Base-by-base conservation (phyloP, 1,140 invertebrate species). In the Camponotus pennsylvanicus region DNA sequence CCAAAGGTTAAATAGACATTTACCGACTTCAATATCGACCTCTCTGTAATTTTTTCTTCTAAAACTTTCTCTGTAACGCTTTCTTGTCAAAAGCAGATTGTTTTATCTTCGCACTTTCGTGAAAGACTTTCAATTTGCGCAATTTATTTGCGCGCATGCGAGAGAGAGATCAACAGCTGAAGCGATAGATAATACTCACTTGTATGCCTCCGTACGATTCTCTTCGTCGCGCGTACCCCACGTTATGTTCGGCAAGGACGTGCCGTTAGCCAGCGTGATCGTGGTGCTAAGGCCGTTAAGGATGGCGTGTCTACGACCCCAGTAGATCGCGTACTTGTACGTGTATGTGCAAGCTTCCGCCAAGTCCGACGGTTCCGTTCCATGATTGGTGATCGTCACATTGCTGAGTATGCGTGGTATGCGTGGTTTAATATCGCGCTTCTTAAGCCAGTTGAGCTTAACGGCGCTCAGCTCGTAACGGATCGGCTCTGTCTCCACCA, bases 291-390 rank as follows among this genome's bases (percentile, higher is more conserved):
- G 93, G 1, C 97, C 97, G 76, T 96, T 97, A 6, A 97, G 95
- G 78, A 98, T 97, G 0, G 96, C 97, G 85, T 97, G 97, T 1
- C 97, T 97, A 80, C 97, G 97, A 37, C 97, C 97, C 97, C 97
- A 98, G 91, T 97, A 97, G 69, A 97, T 94, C 0, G 95, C 96
- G 82, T 97, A 97, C 61, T 96, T 96, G 85, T 96, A 97, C 15
- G 96, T 95, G 92, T 97, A 98, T 85, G 94, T 95, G 49, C 98
- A 96, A 32, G 97, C 97, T 61, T 97, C 96, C 49, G 97, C 97
- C 32, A 97, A 96, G 2, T 95, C 95, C 4, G 90, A 93, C 9
- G 93, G 93, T 49, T 94, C 92, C 13, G 95, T 95, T 34, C 95
- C 96, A 7, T 94, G 93, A 89, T 98, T 98, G 63, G 94, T 95